These are phyloP conservation scores for Scytalopus superciliaris DNA, from an alignment of 2,113 vertebrate species.

Conservation along the genomic window DNA sequence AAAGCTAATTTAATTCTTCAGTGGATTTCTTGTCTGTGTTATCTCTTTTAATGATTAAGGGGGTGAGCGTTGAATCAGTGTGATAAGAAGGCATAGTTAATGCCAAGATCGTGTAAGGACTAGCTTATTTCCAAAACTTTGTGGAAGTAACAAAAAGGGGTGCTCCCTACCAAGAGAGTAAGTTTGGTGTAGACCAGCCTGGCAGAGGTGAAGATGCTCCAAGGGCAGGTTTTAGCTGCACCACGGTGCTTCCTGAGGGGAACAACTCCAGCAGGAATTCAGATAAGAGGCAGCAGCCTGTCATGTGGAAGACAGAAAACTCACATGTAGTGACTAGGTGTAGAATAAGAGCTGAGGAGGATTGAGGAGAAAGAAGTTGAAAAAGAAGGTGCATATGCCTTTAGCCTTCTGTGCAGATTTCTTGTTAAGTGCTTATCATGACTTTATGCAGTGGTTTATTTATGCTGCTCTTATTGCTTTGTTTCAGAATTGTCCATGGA, in stretches of 20 bases:
- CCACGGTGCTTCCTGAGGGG: fast-evolving
- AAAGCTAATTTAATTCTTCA: not conserved
- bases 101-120: not conserved
- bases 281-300: not conserved
- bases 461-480: not conserved
- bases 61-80: not conserved
- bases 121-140: not conserved
- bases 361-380: not conserved
- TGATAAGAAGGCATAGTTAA: not conserved
- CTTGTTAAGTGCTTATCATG: not conserved
- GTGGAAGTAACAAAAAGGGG: not conserved
- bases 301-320: not conserved
- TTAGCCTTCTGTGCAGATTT: not conserved
- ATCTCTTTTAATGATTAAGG: not conserved
- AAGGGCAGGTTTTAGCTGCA: not conserved
- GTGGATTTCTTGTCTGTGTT: not conserved
- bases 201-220: not conserved
- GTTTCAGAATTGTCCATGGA: not conserved
- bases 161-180: not conserved
- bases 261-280: not conserved
- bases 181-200: fast-evolving
- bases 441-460: not conserved
- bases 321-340: not conserved
- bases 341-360: not conserved
- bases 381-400: not conserved